A percentile compares a stretch with the other conserved stretches of the same genome.
phyloP scores from a whole-genome alignment of 2,113 vertebrate genomes.

The Trinectes maculatus region DNA sequence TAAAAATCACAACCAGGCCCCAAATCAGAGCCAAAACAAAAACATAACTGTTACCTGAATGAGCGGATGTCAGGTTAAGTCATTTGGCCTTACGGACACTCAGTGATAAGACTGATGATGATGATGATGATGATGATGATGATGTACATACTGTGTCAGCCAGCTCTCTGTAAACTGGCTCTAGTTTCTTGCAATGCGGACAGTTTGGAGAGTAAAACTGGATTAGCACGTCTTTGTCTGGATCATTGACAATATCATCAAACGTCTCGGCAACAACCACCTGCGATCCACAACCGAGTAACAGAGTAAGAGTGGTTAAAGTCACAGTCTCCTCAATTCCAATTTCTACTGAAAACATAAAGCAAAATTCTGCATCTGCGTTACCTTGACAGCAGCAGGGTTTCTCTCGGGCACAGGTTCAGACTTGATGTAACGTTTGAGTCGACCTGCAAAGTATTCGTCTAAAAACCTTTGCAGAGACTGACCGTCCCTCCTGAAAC shows the following conservation, averaged over 20 bases:
- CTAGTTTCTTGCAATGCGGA: slow-evolving; percentile 81
- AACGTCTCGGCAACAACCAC: slow-evolving; percentile 83
- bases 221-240: slow-evolving; percentile 77
- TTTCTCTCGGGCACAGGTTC: slow-evolving; percentile 78
- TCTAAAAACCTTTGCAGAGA: slow-evolving; percentile 80
- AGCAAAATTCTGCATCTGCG: neutral
- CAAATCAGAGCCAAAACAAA: too few relatives aligned
- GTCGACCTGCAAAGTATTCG: slow-evolving; percentile 75
- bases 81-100: too few relatives aligned
- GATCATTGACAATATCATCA: slow-evolving; percentile 75
- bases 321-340: too few relatives aligned
- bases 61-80: too few relatives aligned
- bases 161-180: slow-evolving; percentile 77
- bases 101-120: neutral
- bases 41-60: too few relatives aligned
- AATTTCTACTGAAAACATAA: too few relatives aligned
- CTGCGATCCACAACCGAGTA: slow-evolving; percentile 50
- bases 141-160: slow-evolving; percentile 63
- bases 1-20: too few relatives aligned
- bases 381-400: slow-evolving; percentile 75
- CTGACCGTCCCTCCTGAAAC: slow-evolving; percentile 78
- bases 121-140: neutral
- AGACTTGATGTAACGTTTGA: slow-evolving; percentile 81
- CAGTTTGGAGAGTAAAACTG: slow-evolving; percentile 81
- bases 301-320: neutral